phyloP scores from a whole-genome alignment of 2,797 vertebrate species.

The Coreius guichenoti region DNA sequence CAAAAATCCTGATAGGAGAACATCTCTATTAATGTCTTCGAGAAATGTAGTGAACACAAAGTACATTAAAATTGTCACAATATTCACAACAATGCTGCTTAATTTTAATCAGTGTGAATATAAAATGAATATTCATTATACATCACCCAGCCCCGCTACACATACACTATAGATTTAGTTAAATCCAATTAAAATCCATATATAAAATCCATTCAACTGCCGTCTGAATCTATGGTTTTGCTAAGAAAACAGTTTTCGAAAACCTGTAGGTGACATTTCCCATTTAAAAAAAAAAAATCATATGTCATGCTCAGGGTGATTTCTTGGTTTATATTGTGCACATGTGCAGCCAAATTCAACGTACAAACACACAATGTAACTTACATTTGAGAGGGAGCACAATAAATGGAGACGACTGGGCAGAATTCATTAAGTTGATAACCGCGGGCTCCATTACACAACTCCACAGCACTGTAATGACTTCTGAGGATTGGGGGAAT shows the following conservation, averaged over 20 bases:
- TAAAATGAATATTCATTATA: neutral
- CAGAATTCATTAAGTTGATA: conserved; percentile 63
- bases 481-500: conserved; percentile 88
- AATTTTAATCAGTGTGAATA: neutral
- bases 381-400: conserved; percentile 55
- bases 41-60: neutral
- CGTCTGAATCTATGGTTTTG: neutral
- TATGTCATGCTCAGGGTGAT: neutral
- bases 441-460: conserved; percentile 75
- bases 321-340: conserved; percentile 2
- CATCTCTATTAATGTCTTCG: neutral
- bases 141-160: neutral
- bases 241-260: neutral
- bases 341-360: conserved; percentile 19
- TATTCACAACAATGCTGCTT: neutral
- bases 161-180: neutral
- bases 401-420: conserved; percentile 57
- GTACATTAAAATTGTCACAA: neutral
- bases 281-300: neutral
- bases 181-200: neutral
- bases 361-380: conserved; percentile 46
- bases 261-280: neutral
- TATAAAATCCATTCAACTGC: neutral
- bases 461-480: conserved; percentile 87
- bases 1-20: neutral